A percentile compares a stretch with the other conserved stretches of the same genome.
phyloP scores from a whole-genome alignment of 1,140 invertebrate genomes.

The Rhynchophorus ferrugineus region DNA sequence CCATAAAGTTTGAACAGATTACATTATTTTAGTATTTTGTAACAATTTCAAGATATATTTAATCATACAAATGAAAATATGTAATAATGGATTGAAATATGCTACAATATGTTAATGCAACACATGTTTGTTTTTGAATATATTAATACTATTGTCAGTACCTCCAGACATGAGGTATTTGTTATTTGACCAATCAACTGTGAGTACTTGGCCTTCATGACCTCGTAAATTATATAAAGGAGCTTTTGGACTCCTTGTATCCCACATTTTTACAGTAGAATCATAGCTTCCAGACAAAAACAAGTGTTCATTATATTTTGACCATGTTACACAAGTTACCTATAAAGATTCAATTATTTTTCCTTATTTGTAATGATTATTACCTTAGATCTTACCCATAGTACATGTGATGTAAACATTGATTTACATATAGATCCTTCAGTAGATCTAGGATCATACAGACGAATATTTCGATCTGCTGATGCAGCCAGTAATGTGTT shows the following conservation, averaged over 20 bases:
- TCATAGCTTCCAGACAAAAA: conserved; percentile 95
- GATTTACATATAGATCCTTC: conserved; percentile 82
- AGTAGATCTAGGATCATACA: conserved; percentile 86
- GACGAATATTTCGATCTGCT: conserved; percentile 78
- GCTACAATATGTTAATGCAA: background rate
- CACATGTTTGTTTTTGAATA: conserved; percentile 61
- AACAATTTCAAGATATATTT: too few relatives aligned
- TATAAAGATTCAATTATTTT: too few relatives aligned
- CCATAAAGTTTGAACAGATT: too few relatives aligned
- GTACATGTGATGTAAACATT: conserved; percentile 81
- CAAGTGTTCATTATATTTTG: conserved; percentile 69
- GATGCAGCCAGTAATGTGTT: conserved; percentile 75
- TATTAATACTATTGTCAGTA: conserved; percentile 86
- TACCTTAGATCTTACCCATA: conserved; percentile 87
- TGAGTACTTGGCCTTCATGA: conserved; percentile 90
- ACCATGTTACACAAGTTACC: conserved; percentile 83
- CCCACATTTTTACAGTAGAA: conserved; percentile 89
- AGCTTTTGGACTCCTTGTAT: conserved; percentile 84
- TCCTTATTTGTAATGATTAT: too few relatives aligned
- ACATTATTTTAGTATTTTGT: too few relatives aligned
- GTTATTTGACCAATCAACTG: conserved; percentile 88
- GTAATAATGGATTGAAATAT: background rate
- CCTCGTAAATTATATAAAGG: conserved; percentile 89
- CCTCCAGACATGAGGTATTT: conserved; percentile 84
- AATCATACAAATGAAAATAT: background rate